phyloP scores from a whole-genome alignment of 2,797 vertebrate genomes.

The Atherinosoma microstoma region DNA sequence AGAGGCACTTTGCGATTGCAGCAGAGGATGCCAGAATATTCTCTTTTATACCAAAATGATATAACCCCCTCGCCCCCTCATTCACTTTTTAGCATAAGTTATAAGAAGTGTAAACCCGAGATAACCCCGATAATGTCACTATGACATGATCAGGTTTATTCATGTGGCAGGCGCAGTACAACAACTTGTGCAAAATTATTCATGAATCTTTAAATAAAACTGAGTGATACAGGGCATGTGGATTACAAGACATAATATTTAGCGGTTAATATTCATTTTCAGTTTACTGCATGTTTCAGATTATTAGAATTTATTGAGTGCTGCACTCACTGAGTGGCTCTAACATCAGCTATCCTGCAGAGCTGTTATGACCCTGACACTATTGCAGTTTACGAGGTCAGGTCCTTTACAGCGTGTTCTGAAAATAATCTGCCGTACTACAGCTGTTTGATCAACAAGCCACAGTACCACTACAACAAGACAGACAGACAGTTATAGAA shows the following conservation, averaged over 20 bases:
- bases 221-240: background rate
- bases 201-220: slow-evolving; percentile 17
- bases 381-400: slow-evolving; percentile 78
- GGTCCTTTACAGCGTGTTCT: slow-evolving; percentile 73
- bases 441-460: slow-evolving; percentile 74
- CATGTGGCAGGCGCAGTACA: slow-evolving; percentile 6
- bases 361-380: slow-evolving; percentile 69
- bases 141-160: slow-evolving; percentile 29
- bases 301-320: slow-evolving; percentile 47
- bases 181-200: background rate
- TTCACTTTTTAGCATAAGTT: slow-evolving; percentile 2
- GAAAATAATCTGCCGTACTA: slow-evolving; percentile 71
- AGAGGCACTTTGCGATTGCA: background rate
- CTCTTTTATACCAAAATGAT: slow-evolving; percentile 9
- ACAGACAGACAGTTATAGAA: slow-evolving; percentile 28
- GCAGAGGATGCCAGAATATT: slow-evolving; percentile 6
- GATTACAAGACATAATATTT: background rate
- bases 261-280: slow-evolving; percentile 15
- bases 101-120: background rate
- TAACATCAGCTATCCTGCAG: slow-evolving; percentile 60
- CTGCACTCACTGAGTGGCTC: slow-evolving; percentile 46
- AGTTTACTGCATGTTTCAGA: slow-evolving; percentile 28
- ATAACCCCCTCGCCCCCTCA: background rate
- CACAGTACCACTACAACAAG: slow-evolving; percentile 16
- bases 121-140: slow-evolving; percentile 16